Percentiles rank a stretch among this genome's conserved stretches.
Conservation (phyloP, 1,140 invertebrate genomes). For the Zaprionus africanus region DNA sequence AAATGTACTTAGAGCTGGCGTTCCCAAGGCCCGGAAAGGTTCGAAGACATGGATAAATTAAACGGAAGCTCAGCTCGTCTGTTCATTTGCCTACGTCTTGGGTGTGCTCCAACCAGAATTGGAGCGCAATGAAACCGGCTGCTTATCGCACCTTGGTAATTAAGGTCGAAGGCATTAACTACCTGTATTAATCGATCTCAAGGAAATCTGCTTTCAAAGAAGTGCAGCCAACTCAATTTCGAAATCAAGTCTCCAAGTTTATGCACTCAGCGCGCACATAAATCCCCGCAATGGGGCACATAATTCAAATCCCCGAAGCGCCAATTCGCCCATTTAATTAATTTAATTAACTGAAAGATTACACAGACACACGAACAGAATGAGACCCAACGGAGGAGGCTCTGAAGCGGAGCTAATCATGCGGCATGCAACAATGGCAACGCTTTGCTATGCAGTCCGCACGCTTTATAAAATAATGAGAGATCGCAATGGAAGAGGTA, state of each 20-base stretch:
- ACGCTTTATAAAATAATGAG: slow-evolving; percentile 82
- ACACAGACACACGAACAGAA: slow-evolving; percentile 50
- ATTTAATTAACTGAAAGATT: slow-evolving; percentile 79
- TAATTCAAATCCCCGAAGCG: slow-evolving; percentile 64
- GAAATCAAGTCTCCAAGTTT: slow-evolving; percentile 34
- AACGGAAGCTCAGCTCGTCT: slow-evolving; percentile 41
- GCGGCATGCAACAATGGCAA: slow-evolving; percentile 76
- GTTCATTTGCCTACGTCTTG: slow-evolving; percentile 21
- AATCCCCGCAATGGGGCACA: slow-evolving; percentile 20
- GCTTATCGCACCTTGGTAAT: slow-evolving; percentile 36
- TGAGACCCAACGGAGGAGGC: slow-evolving; percentile 48
- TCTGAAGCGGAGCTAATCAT: slow-evolving; percentile 55
- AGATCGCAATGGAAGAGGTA: slow-evolving; percentile 16
- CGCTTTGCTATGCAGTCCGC: slow-evolving; percentile 81
- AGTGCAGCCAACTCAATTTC: slow-evolving; percentile 27
- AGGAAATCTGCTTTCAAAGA: slow-evolving; percentile 51
- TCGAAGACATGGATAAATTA: slow-evolving; percentile 21
- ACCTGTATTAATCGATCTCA: slow-evolving; percentile 27
- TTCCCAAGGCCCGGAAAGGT: neutral
- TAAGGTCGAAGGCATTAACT: slow-evolving; percentile 22
- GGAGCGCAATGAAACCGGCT: slow-evolving; percentile 39
- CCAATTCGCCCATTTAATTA: slow-evolving; percentile 72
- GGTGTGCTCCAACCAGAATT: slow-evolving; percentile 17
- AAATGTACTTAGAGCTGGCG: slow-evolving; percentile 64
- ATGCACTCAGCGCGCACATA: slow-evolving; percentile 47